A percentile compares a stretch with the other conserved stretches of the same genome.
These are phyloP conservation scores for Bombyx mandarina DNA, from an alignment of 1,140 invertebrate genomes.

Conservation along the genomic window DNA sequence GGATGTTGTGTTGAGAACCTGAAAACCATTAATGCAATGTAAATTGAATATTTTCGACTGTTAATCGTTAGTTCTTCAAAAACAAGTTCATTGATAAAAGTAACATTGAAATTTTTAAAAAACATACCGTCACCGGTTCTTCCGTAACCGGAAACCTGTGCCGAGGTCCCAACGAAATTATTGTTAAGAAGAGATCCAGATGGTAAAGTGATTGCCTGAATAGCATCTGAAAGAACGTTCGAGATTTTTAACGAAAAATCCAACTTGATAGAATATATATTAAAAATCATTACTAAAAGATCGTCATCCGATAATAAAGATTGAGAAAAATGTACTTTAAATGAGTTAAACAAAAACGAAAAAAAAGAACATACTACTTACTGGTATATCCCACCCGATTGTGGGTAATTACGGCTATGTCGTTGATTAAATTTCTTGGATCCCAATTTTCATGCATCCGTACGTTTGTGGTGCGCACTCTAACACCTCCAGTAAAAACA, in stretches of 20 bases:
- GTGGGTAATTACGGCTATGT: not conserved
- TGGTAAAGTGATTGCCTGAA: constrained; percentile 33
- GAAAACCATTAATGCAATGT: not conserved
- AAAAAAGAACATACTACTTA: constrained; percentile 2
- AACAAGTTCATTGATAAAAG: too few relatives aligned
- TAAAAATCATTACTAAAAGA: not conserved
- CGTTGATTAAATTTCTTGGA: not conserved
- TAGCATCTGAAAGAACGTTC: constrained; percentile 16
- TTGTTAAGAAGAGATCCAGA: constrained; percentile 11
- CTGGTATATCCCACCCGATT: not conserved
- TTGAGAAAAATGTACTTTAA: not conserved
- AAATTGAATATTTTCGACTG: not conserved
- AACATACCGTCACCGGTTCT: constrained; percentile 20
- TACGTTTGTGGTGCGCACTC: not conserved
- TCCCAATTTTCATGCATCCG: not conserved
- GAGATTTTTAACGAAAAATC: not conserved
- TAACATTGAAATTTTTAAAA: not conserved
- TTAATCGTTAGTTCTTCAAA: too few relatives aligned
- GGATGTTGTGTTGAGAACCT: not conserved
- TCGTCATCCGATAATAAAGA: not conserved
- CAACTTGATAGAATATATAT: not conserved
- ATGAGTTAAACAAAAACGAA: not conserved
- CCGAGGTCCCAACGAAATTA: constrained; percentile 18
- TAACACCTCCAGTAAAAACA: not conserved
- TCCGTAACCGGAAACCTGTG: constrained; percentile 31